Evolutionary conservation across 2,113 vertebrate genomes (phyloP).

Genomic region (Rhea pennata): DNA sequence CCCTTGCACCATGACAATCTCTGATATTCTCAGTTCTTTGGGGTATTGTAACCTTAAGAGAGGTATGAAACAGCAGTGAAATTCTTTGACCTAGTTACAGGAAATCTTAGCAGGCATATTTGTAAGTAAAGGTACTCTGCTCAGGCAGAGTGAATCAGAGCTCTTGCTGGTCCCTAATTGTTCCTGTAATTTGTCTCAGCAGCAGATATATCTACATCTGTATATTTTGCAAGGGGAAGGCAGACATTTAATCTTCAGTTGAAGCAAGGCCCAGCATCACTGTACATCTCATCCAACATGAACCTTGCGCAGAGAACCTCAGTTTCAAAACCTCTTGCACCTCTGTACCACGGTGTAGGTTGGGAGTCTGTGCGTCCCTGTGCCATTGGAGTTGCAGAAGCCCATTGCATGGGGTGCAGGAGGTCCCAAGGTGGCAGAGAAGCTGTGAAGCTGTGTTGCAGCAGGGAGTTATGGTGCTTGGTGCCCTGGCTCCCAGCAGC

Average conservation of each 20-base stretch:
- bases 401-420: not conserved
- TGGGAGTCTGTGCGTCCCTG: rapidly evolving
- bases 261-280: not conserved
- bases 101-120: not conserved
- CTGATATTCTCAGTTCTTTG: not conserved
- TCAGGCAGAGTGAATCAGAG: not conserved
- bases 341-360: not conserved
- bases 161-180: not conserved
- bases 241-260: not conserved
- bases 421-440: not conserved
- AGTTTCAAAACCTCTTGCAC: not conserved
- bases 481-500: not conserved
- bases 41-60: not conserved
- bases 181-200: not conserved
- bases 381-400: not conserved
- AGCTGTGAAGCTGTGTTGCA: not conserved
- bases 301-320: not conserved
- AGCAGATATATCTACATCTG: not conserved
- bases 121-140: not conserved
- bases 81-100: conserved; percentile 35
- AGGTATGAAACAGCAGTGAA: not conserved
- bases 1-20: not conserved
- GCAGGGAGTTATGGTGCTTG: rapidly evolving
- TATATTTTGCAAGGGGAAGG: not conserved
- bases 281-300: not conserved